These are phyloP conservation scores for Andinoacara biseriatus DNA, from an alignment of 2,113 vertebrate genomes.

Conservation along the genomic window DNA sequence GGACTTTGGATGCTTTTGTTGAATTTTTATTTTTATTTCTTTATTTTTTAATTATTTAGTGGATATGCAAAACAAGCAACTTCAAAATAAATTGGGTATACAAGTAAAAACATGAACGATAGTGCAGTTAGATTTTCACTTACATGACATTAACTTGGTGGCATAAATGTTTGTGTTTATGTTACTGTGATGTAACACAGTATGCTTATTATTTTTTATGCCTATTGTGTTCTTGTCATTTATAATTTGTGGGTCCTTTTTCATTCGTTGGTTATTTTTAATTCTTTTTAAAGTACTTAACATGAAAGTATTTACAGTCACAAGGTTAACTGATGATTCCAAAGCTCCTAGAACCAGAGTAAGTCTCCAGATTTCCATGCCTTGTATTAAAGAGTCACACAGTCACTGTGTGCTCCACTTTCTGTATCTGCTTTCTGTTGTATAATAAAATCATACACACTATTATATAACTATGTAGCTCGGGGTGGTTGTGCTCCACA, in stretches of 20 bases:
- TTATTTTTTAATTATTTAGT: too few species aligned
- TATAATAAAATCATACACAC: background rate
- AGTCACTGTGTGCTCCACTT: too few species aligned
- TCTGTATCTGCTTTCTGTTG: background rate
- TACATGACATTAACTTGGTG: background rate
- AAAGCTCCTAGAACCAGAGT: background rate
- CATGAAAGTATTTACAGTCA: background rate
- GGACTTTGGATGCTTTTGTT: background rate
- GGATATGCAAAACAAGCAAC: background rate
- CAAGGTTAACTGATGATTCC: background rate
- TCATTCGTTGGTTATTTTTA: background rate
- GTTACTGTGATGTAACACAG: background rate
- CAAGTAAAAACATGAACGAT: background rate
- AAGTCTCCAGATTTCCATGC: background rate
- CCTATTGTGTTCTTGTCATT: background rate
- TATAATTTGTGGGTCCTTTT: background rate
- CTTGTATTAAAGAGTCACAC: background rate
- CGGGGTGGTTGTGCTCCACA: slow-evolving; percentile 2
- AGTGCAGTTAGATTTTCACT: background rate
- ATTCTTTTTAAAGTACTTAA: too few species aligned
- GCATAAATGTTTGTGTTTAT: background rate
- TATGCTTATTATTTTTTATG: background rate
- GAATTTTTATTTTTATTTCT: background rate
- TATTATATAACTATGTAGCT: slow-evolving; percentile 36
- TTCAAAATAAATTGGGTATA: background rate